These are phyloP conservation scores for Danio choprae DNA, from an alignment of 2,797 vertebrate species.

Conservation along the genomic window DNA sequence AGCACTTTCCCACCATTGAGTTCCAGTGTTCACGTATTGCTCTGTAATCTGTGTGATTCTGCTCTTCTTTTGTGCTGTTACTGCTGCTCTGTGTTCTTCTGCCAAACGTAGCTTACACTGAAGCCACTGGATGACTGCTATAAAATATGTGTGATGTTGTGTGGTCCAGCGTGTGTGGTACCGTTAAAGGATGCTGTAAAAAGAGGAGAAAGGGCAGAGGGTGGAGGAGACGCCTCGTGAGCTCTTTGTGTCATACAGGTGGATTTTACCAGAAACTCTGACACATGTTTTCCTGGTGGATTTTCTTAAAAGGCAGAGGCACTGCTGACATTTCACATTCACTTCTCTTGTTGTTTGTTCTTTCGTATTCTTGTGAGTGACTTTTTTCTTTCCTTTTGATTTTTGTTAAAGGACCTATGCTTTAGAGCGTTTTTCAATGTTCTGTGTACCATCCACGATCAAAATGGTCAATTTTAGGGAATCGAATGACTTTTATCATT, in stretches of 20 bases:
- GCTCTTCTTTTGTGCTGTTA: slow-evolving; percentile 20
- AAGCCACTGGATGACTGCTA: slow-evolving; percentile 27
- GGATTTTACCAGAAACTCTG: slow-evolving; percentile 41
- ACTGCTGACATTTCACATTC: background rate
- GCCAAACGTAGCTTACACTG: slow-evolving; percentile 46
- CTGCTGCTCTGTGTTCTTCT: slow-evolving; percentile 46
- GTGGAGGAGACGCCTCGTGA: background rate
- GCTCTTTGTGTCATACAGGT: slow-evolving; percentile 52
- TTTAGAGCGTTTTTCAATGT: background rate
- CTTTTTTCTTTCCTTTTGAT: background rate
- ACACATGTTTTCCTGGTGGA: slow-evolving; percentile 26
- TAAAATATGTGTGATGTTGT: slow-evolving; percentile 44
- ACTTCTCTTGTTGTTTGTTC: background rate
- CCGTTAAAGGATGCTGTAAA: slow-evolving; percentile 47
- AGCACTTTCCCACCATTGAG: background rate
- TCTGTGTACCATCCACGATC: too few species aligned
- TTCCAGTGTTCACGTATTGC: background rate
- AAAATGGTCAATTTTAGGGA: background rate
- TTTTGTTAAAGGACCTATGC: background rate
- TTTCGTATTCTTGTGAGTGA: background rate
- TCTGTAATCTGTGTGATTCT: background rate
- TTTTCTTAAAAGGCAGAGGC: background rate
- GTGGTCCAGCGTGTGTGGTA: slow-evolving; percentile 52
- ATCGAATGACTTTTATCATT: too few species aligned
- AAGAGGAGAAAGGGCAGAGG: slow-evolving; percentile 28